Percentiles rank a stretch among this genome's conserved stretches.
Evolutionary conservation across 2,888 invertebrate species (phyloP).

Genomic region (Iselma pallidipennis): DNA sequence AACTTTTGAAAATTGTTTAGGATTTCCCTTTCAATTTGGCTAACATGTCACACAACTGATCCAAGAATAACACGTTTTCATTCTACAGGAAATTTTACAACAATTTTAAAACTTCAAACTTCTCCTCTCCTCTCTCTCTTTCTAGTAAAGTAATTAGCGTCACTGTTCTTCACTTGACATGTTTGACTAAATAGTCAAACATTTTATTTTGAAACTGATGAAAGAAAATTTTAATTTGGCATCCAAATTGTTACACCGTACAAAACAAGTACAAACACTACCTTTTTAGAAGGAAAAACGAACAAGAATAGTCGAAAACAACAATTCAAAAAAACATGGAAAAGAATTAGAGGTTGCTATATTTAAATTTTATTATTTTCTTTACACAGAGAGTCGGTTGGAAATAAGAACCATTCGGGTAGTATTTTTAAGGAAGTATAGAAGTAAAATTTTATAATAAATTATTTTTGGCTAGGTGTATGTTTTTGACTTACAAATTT

Average conservation of each 20-base stretch:
- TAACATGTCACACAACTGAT: neutral
- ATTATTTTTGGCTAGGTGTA: slow-evolving; percentile 39
- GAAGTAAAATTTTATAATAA: slow-evolving; percentile 36
- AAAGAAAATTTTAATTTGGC: slow-evolving; percentile 50
- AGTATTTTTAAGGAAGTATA: slow-evolving; percentile 10
- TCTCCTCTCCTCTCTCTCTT: slow-evolving; percentile 8
- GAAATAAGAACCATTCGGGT: too few species aligned
- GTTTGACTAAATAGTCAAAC: slow-evolving; percentile 46
- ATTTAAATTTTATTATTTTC: too few species aligned
- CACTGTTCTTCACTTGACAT: slow-evolving; percentile 45
- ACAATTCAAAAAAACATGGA: too few species aligned
- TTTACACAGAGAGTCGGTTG: too few species aligned
- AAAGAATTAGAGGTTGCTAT: too few species aligned
- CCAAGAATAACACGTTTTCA: slow-evolving; percentile 5
- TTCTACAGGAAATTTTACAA: slow-evolving; percentile 36
- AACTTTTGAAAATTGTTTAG: neutral
- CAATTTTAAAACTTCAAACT: slow-evolving; percentile 22
- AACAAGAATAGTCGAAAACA: too few species aligned
- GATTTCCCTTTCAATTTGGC: neutral
- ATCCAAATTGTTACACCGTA: slow-evolving; percentile 34
- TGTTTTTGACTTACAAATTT: slow-evolving; percentile 54
- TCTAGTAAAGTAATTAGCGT: slow-evolving; percentile 45
- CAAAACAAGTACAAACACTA: too few species aligned
- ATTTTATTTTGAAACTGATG: slow-evolving; percentile 45
- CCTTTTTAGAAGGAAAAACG: too few species aligned